phyloP scores from a whole-genome alignment of 2,888 invertebrate species.

The Amblyteles armatorius region DNA sequence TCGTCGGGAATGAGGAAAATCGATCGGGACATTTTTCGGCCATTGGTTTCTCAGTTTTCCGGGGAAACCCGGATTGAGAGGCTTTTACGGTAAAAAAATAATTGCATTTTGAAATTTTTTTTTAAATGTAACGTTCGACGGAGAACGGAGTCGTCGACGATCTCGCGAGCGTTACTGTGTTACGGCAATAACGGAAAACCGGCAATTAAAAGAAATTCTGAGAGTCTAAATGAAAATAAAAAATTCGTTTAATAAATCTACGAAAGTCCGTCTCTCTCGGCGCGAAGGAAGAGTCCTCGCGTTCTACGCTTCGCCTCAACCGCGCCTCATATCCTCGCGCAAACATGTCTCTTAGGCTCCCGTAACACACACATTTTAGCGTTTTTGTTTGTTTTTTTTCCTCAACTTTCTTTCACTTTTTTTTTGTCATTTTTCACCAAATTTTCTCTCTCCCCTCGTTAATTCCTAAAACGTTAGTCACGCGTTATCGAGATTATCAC shows the following conservation, averaged over 20 bases:
- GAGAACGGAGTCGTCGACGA: constrained; percentile 78
- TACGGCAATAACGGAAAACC: constrained; percentile 68
- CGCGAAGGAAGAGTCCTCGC: constrained; percentile 69
- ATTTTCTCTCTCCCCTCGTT: constrained; percentile 62
- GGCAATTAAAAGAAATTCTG: neutral
- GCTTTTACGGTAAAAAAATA: constrained; percentile 28
- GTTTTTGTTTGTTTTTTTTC: constrained; percentile 36
- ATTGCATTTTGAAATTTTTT: too few relatives aligned
- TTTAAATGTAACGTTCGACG: constrained; percentile 28
- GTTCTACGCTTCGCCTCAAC: constrained; percentile 75
- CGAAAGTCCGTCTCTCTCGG: constrained; percentile 64
- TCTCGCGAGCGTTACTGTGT: constrained; percentile 50
- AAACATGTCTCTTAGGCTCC: constrained; percentile 58
- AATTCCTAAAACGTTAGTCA: constrained; percentile 76
- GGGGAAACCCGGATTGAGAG: neutral
- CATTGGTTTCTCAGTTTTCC: constrained; percentile 18
- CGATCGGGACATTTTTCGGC: constrained; percentile 44
- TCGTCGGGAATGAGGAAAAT: constrained; percentile 58
- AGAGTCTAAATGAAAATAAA: constrained; percentile 17
- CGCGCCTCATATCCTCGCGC: constrained; percentile 75
- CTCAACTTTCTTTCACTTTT: constrained; percentile 39
- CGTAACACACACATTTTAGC: constrained; percentile 60
- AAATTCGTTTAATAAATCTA: neutral
- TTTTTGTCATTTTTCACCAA: neutral
- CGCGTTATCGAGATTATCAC: constrained; percentile 83